Evolutionary conservation across 2,113 vertebrate genomes (phyloP), one percentile per base, ranked within the genome.

Genomic region (Alectura lathami): DNA sequence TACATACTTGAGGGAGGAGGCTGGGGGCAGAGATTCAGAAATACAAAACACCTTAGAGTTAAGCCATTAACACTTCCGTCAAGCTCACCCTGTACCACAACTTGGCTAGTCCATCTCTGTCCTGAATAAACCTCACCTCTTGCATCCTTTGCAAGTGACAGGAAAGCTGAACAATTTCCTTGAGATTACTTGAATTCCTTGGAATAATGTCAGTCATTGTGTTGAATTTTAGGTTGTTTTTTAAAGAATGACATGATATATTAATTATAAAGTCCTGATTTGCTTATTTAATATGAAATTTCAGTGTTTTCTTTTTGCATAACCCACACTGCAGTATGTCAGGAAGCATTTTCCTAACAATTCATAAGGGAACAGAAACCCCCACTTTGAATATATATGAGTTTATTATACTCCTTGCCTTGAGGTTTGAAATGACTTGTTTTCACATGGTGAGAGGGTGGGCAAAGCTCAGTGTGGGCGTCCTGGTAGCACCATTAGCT

Each of bases 81-180:
- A 87, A 91, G 84, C 89, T 97, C 84, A 81, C 79, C 88, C 89
- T 62, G 48, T 93, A 47, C 90, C 88, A 62, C 43, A 86, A 67
- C 77, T 94, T 93, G 94, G 94, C 62, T 63, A 9, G 17, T 97
- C 90, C 90, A 59, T 95, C 80, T 89, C 81, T 93, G 93, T 95
- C 94, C 96, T 93, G 95, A 97, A 95, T 87, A 96, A 97, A 92
- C 70, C 63, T 91, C 94, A 96, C 76, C 68, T 94, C 95, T 94
- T 66, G 59, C 53, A 91, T 91, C 88, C 54, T 89, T 95, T 66
- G 53, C 62, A 73, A 95, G 63, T 36, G 16, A 89, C 93, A 93
- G 93, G 80, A 93, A 94, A 96, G 81, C 91, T 38, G 67, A 95
- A 89, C 69, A 56, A 82, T 93, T 95, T 94, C 92, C 89, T 97